These are phyloP conservation scores for Phaenicophaeus curvirostris DNA, from an alignment of 2,797 vertebrate species.

Conservation along the genomic window DNA sequence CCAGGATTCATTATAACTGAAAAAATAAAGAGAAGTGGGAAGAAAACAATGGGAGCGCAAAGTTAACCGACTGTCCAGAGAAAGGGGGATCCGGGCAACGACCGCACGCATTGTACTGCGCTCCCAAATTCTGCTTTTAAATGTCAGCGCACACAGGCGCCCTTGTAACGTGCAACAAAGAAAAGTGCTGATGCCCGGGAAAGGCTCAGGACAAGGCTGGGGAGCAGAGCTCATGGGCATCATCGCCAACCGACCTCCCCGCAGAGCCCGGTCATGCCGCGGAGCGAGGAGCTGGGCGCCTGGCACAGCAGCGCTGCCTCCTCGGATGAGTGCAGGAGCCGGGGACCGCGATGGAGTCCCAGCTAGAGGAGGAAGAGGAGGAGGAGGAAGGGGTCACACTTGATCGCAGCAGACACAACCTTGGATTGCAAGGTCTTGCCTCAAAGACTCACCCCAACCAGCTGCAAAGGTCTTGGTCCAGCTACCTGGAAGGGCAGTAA, in stretches of 20 bases:
- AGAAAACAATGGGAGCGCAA: background rate
- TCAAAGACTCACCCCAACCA: background rate
- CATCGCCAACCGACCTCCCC: rapidly evolving
- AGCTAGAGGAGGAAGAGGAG: background rate
- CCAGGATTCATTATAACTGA: background rate
- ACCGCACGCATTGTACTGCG: rapidly evolving
- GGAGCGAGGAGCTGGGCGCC: background rate
- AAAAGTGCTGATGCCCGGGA: slow-evolving; percentile 3
- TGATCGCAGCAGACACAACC: background rate
- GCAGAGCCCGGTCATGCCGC: background rate
- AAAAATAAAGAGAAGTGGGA: slow-evolving; percentile 20
- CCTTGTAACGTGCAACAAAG: background rate
- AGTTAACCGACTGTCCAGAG: background rate
- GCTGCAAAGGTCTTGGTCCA: background rate
- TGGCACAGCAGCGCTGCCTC: background rate
- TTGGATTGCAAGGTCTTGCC: background rate
- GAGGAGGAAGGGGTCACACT: background rate
- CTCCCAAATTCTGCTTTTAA: slow-evolving; percentile 22
- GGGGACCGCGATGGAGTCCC: background rate
- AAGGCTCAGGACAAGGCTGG: background rate
- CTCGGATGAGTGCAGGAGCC: background rate
- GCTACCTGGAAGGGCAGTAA: rapidly evolving
- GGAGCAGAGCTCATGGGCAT: background rate
- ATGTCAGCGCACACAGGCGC: background rate
- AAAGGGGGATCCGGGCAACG: background rate